Evolutionary conservation across 2,113 vertebrate species (phyloP).

Genomic region (Beaufortia kweichowensis): DNA sequence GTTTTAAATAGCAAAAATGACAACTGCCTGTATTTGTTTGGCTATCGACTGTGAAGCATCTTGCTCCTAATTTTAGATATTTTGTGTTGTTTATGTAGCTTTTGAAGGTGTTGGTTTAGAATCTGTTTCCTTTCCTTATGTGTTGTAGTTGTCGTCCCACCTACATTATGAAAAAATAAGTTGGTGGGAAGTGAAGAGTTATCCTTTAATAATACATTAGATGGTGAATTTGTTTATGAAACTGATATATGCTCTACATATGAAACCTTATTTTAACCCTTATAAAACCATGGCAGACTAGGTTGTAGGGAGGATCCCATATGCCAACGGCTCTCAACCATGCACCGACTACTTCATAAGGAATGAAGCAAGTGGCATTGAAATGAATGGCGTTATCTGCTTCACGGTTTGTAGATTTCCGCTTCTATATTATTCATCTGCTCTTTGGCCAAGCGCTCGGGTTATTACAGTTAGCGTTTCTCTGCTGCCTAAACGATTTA

Average conservation of each 20-base stretch:
- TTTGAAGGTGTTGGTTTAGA: background rate
- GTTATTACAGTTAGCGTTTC: background rate
- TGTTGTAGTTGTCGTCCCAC: background rate
- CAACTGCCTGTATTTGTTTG: background rate
- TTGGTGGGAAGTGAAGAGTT: background rate
- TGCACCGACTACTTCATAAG: constrained; percentile 1
- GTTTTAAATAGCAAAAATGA: background rate
- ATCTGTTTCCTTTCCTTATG: background rate
- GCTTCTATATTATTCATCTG: constrained; percentile 6
- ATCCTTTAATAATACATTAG: background rate
- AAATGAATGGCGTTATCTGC: constrained; percentile 19
- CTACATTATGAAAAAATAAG: constrained; percentile 6
- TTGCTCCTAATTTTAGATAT: background rate
- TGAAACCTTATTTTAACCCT: too few species aligned
- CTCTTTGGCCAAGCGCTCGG: background rate
- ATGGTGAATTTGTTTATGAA: background rate
- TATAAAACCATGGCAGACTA: too few species aligned
- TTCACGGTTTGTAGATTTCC: constrained; percentile 18
- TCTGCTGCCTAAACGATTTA: background rate
- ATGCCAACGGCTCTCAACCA: background rate
- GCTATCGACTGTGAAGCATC: background rate
- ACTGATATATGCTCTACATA: background rate
- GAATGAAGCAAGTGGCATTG: constrained; percentile 6
- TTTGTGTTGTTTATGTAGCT: background rate
- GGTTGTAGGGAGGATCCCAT: background rate